Evolutionary conservation across 2,888 invertebrate genomes (phyloP), one percentile per base, ranked within the genome.

Genomic region (Brachycybe producta): DNA sequence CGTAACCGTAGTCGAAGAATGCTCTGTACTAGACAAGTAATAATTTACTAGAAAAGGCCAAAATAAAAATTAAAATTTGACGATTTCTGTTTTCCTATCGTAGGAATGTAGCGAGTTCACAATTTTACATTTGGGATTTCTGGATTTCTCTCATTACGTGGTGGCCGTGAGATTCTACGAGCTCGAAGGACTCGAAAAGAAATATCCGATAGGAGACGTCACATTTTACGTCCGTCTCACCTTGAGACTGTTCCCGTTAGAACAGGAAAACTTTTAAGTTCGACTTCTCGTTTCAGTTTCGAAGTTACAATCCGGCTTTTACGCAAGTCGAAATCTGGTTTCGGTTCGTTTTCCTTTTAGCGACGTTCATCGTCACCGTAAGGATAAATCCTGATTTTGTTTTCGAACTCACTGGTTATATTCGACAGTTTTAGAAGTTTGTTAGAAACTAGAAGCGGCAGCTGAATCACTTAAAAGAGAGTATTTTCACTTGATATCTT

Each of bases 281-380:
- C 13, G 42, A 48, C 27, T n/a, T 47, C 11, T 30, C 57, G 47
- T 78, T 78, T 52, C 75, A 94, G 94, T 91, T 92, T 65, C 91
- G 91, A 70, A 90, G 85, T 2, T 95, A 92, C 70, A 94, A 91
- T 69, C 87, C 92, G 41, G 84, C 84, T 8, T 97, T 94, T 65
- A 94, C 94, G 27, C 90, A 92, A 72, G 82, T 95, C 65, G 94
- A 95, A 71, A 88, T 95, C 55, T 95, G 94, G 90, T 91, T 95
- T 66, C 75, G 95, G 58, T 85, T 94, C 65, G 84, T 94, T 61
- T 95, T 94, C 68, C 73, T 94, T 45, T 70, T 91, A 36, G 76
- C 84, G 35, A 83, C 91, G 1, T 94, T 95, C 66, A 70, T 80
- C 52, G 79, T 86, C 32, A 82, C 85, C 59, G 92, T 92, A 75